These are phyloP conservation scores for Brachyistius frenatus DNA, from an alignment of 2,113 vertebrate species.

Conservation along the genomic window DNA sequence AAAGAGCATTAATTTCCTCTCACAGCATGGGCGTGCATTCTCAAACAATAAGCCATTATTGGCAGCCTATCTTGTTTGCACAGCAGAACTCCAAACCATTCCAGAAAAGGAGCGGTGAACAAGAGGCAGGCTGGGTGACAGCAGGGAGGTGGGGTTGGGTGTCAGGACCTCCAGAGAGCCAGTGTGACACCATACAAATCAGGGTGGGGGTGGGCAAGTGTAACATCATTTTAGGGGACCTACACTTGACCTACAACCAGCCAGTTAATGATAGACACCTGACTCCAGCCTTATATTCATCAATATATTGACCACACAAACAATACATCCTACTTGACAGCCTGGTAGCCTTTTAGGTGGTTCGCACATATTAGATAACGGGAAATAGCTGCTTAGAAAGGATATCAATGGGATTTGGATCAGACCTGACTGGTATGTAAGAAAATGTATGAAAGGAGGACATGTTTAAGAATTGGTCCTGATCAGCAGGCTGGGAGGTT, in stretches of 20 bases:
- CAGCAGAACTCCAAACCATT: slow-evolving; percentile 53
- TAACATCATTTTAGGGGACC: slow-evolving; percentile 10
- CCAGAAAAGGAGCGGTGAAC: slow-evolving; percentile 38
- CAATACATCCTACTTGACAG: too few species aligned
- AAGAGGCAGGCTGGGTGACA: slow-evolving; percentile 35
- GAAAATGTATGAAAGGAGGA: neutral
- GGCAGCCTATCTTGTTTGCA: slow-evolving; percentile 60
- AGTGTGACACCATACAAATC: slow-evolving; percentile 36
- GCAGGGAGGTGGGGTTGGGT: slow-evolving; percentile 26
- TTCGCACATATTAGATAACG: neutral
- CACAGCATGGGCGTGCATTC: slow-evolving; percentile 50
- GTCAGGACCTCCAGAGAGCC: slow-evolving; percentile 28
- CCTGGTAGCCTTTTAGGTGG: too few species aligned
- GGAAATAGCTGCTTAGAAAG: slow-evolving; percentile 1
- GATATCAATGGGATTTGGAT: slow-evolving; percentile 6
- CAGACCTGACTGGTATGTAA: neutral
- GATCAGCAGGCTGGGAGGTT: slow-evolving; percentile 40
- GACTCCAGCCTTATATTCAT: slow-evolving; percentile 3
- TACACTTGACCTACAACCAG: neutral
- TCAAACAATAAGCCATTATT: slow-evolving; percentile 61
- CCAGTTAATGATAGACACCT: neutral
- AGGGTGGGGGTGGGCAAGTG: slow-evolving; percentile 5
- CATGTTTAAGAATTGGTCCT: slow-evolving; percentile 5
- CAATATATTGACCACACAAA: too few species aligned
- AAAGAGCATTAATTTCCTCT: slow-evolving; percentile 56